Evolutionary conservation across 2,797 vertebrate genomes (phyloP), one percentile per base, ranked within the genome.

Genomic region (Macropus fuliginosus): DNA sequence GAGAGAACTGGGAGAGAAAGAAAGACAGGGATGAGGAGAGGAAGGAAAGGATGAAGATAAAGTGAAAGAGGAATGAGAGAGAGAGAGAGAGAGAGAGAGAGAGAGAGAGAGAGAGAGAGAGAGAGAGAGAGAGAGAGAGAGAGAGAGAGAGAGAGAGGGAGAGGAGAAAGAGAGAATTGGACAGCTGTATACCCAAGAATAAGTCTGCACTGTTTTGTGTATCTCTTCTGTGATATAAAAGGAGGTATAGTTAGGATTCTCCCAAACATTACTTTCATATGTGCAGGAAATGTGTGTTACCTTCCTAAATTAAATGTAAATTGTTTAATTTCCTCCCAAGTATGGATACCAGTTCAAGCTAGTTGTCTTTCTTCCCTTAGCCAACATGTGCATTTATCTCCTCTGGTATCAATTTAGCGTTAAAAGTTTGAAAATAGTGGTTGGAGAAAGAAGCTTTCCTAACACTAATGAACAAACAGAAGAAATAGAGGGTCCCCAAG

Each of bases 151-250:
- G 96, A 96, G 94, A 98, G 21, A 56, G 55, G 24, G 55, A 56
- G 94, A 96, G 96, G n/a, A 95, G 97, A 96, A 2, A 46, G 97
- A 98, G 98, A 98, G 97, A 97, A 3, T 97, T 95, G 97, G 94
- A 96, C 98, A 98, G 98, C 98, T 98, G 98, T 97, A 98, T 98
- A 98, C 97, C 98, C 96, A 95, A 97, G 95, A 94, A 97, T 97
- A 74, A 97, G 94, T 96, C 89, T 97, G 59, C 95, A 56, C 94
- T 96, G 92, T 95, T 97, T 95, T 95, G 40, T 74, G 12, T 96
- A 98, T 98, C 97, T 56, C n/a, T 97, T 96, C 95, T 97, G 95
- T 98, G 94, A 97, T 96, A 94, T 90, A 97, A 97, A 74, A 89
- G 34, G 94, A 97, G 50, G 92, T 94, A 55, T 94, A 97, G 91